A percentile compares a stretch with the other conserved stretches of the same genome.
Conservation (phyloP, 2,113 vertebrate genomes). For the Mobula hypostoma region DNA sequence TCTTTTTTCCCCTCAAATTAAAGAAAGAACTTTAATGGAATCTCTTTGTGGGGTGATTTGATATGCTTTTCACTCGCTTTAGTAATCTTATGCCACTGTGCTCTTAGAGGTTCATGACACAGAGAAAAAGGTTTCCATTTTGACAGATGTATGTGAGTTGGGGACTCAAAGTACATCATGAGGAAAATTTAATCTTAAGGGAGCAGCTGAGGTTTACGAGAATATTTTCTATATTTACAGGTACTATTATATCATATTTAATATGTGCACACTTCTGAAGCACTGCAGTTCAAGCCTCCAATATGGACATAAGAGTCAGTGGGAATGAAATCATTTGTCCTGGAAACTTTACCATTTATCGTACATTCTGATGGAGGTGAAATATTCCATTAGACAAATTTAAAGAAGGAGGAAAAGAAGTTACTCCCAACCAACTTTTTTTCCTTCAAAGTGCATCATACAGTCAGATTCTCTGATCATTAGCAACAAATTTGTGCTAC, state of each 20-base stretch:
- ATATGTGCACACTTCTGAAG: neutral
- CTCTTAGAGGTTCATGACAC: neutral
- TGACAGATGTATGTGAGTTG: neutral
- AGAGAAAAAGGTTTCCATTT: neutral
- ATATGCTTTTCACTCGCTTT: neutral
- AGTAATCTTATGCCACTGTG: neutral
- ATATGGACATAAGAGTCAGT: no score
- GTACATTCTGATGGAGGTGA: no score
- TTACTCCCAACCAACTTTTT: no score
- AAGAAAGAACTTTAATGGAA: neutral
- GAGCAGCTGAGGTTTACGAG: neutral
- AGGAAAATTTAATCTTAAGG: neutral
- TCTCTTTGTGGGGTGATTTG: neutral
- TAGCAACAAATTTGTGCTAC: no score
- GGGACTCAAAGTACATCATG: neutral
- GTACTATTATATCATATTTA: neutral
- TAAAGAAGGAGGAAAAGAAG: no score
- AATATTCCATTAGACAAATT: no score
- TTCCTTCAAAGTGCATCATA: no score
- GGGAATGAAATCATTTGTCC: neutral
- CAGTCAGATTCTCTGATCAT: no score
- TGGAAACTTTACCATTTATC: neutral
- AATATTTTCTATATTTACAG: neutral
- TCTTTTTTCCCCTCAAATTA: neutral
- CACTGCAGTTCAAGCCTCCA: neutral